phyloP scores from a whole-genome alignment of 2,797 vertebrate species.

The Sebastes iracundus region DNA sequence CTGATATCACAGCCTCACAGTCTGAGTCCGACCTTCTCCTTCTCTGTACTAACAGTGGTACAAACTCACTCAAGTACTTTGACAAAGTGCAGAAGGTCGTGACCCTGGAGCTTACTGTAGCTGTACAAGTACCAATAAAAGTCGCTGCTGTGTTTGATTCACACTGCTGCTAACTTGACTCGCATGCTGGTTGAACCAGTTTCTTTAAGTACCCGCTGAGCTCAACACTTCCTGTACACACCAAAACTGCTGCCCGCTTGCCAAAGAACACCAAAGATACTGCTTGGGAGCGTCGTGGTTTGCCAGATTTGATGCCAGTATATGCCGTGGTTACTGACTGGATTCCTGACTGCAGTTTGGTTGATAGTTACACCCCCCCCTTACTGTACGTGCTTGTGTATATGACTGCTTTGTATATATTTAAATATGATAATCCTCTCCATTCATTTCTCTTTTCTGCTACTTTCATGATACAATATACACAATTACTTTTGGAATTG shows the following conservation, averaged over 20 bases:
- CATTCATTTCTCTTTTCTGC: constrained; percentile 13
- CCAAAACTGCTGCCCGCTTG: not conserved
- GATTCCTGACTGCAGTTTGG: not conserved
- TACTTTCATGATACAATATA: constrained; percentile 30
- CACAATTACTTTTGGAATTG: not conserved
- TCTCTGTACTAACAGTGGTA: not conserved
- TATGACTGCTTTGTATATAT: not conserved
- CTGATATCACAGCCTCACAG: not conserved
- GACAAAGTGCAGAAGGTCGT: not conserved
- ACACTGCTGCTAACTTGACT: not conserved
- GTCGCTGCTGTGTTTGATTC: constrained; percentile 5
- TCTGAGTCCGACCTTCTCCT: not conserved
- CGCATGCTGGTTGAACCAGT: not conserved
- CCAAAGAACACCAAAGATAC: not conserved
- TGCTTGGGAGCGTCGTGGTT: not conserved
- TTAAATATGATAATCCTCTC: constrained; percentile 11
- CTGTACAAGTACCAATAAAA: not conserved
- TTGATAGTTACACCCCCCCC: not conserved
- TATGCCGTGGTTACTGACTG: not conserved
- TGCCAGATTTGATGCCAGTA: not conserved
- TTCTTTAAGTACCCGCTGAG: not conserved
- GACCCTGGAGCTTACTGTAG: not conserved
- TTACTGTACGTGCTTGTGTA: not conserved
- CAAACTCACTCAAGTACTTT: not conserved
- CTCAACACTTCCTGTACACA: not conserved